phyloP scores from a whole-genome alignment of 2,113 vertebrate genomes.

The Takifugu flavidus region DNA sequence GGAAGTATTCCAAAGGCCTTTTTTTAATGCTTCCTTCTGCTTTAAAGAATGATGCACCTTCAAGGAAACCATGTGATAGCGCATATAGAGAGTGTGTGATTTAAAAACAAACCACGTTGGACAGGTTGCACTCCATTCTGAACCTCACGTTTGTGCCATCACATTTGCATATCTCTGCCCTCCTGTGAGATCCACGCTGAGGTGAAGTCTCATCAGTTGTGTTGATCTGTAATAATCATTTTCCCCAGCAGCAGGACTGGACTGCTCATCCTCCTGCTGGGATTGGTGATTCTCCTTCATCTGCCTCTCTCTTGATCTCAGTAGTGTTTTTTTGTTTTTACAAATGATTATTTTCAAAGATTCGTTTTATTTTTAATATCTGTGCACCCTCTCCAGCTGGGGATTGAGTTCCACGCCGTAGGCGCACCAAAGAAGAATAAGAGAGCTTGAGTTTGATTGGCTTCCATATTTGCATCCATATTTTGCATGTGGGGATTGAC shows the following conservation, averaged over 20 bases:
- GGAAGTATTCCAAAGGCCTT: too few relatives aligned
- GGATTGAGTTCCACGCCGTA: constrained; percentile 34
- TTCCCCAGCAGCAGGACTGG: constrained; percentile 30
- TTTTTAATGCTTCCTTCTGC: too few relatives aligned
- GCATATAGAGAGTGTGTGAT: not conserved
- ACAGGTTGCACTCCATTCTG: not conserved
- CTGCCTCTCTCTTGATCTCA: constrained; percentile 43
- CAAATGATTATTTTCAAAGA: constrained; percentile 60
- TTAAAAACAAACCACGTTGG: not conserved
- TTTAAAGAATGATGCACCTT: too few relatives aligned
- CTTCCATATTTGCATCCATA: constrained; percentile 15
- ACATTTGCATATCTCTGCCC: not conserved
- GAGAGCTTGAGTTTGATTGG: constrained; percentile 6
- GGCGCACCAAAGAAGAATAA: not conserved
- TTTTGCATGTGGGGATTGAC: not conserved
- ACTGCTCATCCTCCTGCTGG: constrained; percentile 45
- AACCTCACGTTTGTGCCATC: not conserved
- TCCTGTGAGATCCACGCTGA: constrained; percentile 9
- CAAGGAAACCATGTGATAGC: too few relatives aligned
- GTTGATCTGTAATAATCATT: constrained; percentile 20
- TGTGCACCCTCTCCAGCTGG: constrained; percentile 5
- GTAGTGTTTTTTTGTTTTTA: constrained; percentile 20
- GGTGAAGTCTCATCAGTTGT: constrained; percentile 16
- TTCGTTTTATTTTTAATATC: constrained; percentile 1
- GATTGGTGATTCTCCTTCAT: constrained; percentile 39